A percentile compares a stretch with the other conserved stretches of the same genome.
Conservation (phyloP, 1,140 invertebrate species). For the Tetragonula clypearis region DNA sequence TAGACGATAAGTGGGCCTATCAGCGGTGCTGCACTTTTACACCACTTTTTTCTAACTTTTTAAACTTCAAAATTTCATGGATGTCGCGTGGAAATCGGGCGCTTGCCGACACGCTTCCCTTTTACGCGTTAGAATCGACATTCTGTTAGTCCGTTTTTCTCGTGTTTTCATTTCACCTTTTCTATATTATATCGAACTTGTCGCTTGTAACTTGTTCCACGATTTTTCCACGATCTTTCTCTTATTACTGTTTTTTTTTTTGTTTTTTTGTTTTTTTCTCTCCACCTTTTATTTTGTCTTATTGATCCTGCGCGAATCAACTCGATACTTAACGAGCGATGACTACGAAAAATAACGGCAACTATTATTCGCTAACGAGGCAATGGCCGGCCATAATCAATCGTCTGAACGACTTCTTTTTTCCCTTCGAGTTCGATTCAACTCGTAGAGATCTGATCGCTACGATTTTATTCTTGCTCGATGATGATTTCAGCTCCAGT, state of each 20-base stretch:
- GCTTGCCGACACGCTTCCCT: constrained; percentile 41
- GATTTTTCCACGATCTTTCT: too few species aligned
- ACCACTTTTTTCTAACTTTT: neutral
- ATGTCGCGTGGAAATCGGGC: neutral
- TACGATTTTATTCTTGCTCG: neutral
- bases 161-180: neutral
- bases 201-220: neutral
- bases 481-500: constrained; percentile 21
- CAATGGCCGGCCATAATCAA: too few species aligned
- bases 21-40: neutral
- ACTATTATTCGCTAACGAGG: neutral
- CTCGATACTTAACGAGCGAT: neutral
- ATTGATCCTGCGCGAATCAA: too few species aligned
- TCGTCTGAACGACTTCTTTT: neutral
- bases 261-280: too few species aligned
- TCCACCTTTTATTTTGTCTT: neutral
- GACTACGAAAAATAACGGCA: neutral
- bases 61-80: neutral
- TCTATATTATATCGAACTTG: neutral
- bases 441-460: too few species aligned
- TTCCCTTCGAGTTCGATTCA: neutral
- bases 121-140: neutral
- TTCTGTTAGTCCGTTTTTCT: constrained; percentile 28
- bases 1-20: neutral
- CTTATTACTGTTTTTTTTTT: neutral